Evolutionary conservation across 2,797 vertebrate species (phyloP).

Genomic region (Lepilemur ruficaudatus): DNA sequence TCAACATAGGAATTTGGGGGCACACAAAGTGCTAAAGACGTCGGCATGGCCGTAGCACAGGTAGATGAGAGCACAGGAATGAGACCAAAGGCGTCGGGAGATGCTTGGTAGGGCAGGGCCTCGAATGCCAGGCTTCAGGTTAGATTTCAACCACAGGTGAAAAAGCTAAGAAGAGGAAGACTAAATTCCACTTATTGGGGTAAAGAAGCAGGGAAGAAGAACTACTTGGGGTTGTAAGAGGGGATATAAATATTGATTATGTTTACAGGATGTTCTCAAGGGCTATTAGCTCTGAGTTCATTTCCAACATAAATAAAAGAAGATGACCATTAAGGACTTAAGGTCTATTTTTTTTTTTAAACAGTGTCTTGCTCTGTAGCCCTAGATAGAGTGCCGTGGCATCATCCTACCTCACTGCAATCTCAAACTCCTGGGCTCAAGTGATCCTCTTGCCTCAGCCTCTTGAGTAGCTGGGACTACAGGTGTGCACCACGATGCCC

Average conservation of each 20-base stretch:
- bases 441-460: no score
- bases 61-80: not conserved
- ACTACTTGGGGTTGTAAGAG: not conserved
- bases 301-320: slow-evolving; percentile 63
- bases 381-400: no score
- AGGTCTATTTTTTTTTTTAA: not conserved
- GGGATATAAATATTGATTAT: slow-evolving; percentile 56
- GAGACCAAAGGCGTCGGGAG: not conserved
- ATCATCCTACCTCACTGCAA: no score
- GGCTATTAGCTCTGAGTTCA: slow-evolving; percentile 35
- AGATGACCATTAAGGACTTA: slow-evolving; percentile 40
- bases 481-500: no score
- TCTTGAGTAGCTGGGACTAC: no score
- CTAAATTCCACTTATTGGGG: not conserved
- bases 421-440: no score
- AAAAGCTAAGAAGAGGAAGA: not conserved
- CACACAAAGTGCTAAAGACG: not conserved
- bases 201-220: not conserved
- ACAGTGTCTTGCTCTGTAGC: no score
- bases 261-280: slow-evolving; percentile 20
- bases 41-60: no score
- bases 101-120: not conserved
- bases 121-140: not conserved
- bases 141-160: not conserved
- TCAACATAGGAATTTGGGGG: not conserved